Evolutionary conservation across 2,888 invertebrate species (phyloP).

Genomic region (Tiliacea citrago): DNA sequence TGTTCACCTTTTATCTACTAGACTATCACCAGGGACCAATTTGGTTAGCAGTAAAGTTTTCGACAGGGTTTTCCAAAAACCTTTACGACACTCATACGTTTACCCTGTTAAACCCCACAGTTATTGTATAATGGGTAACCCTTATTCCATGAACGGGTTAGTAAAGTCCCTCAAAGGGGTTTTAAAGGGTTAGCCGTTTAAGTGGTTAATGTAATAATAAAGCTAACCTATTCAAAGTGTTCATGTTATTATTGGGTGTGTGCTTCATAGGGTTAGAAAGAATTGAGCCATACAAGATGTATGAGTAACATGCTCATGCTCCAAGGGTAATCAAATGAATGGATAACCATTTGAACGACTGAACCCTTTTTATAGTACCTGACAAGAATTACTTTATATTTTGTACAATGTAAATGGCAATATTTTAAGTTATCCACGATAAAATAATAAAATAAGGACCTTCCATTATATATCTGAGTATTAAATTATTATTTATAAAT

Average conservation of each 20-base stretch:
- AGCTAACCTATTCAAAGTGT: background rate
- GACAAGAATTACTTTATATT: background rate
- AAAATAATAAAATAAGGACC: background rate
- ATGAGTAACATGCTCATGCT: background rate
- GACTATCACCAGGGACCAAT: background rate
- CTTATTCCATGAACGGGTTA: slow-evolving; percentile 5
- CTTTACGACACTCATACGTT: background rate
- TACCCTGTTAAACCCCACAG: background rate
- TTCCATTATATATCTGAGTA: background rate
- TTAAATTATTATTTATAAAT: slow-evolving; percentile 1
- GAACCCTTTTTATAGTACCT: background rate
- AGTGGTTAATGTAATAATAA: background rate
- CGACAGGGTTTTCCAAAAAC: background rate
- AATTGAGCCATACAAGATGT: background rate
- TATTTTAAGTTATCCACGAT: background rate
- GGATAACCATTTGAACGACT: background rate
- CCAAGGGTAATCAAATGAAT: background rate
- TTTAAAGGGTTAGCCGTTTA: background rate
- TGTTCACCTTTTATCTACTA: background rate
- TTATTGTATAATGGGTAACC: background rate
- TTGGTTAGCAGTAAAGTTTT: background rate
- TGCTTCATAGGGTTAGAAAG: background rate
- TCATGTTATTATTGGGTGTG: background rate
- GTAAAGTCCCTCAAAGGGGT: background rate
- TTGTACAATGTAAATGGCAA: background rate